Conservation (phyloP, 2,888 invertebrate species). For the Catocala sponsa region DNA sequence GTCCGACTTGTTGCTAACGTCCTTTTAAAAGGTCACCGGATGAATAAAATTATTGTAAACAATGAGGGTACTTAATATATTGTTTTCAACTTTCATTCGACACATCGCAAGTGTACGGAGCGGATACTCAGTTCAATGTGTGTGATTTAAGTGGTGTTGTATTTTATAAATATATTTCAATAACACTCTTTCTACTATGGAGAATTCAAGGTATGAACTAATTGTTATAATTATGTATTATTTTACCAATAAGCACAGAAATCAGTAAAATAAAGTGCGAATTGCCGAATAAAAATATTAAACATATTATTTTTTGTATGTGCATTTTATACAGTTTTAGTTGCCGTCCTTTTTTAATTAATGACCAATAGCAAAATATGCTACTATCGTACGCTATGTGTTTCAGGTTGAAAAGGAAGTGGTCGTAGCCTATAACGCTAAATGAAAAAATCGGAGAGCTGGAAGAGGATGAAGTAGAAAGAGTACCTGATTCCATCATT, state of each 20-base stretch:
- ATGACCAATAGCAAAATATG: slow-evolving; percentile 1
- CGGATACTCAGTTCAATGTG: neutral
- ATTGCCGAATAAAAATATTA: no score
- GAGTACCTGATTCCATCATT: neutral
- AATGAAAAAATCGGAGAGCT: slow-evolving; percentile 3
- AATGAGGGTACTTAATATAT: slow-evolving; percentile 3
- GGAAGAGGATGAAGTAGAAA: neutral
- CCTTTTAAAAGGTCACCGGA: slow-evolving; percentile 2
- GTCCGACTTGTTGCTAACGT: slow-evolving; percentile 2
- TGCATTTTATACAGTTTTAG: no score
- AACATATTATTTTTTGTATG: no score
- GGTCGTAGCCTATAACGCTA: neutral
- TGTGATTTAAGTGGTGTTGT: neutral
- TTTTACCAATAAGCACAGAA: no score
- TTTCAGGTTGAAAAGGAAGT: no score
- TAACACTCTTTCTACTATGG: neutral
- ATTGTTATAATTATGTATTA: no score
- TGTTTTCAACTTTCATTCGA: neutral
- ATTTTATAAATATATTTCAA: neutral
- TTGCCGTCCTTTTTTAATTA: neutral
- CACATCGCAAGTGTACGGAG: neutral
- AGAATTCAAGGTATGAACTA: neutral
- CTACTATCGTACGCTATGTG: neutral
- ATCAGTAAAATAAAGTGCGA: no score
- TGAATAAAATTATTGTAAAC: neutral